A percentile compares a stretch with the other conserved stretches of the same genome.
Conservation (phyloP, 1,140 invertebrate genomes). For the Hydropsyche tenuis region DNA sequence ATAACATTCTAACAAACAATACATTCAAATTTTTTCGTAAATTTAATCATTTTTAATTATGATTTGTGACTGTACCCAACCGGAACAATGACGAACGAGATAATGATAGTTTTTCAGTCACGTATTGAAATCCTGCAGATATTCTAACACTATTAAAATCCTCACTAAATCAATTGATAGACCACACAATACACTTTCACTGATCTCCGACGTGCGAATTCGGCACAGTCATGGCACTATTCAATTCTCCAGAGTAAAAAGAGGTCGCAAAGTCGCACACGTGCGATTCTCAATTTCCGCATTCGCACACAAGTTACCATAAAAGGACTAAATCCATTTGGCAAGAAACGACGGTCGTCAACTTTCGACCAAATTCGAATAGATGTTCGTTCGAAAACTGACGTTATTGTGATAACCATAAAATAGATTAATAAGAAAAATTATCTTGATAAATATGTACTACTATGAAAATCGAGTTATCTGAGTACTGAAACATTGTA, state of each 20-base stretch:
- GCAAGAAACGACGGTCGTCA: not conserved
- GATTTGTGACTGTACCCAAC: no score
- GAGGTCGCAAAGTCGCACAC: not conserved
- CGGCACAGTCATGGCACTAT: not conserved
- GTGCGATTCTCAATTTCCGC: slow-evolving; percentile 37
- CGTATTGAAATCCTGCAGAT: no score
- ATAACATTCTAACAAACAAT: no score
- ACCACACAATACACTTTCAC: slow-evolving; percentile 21
- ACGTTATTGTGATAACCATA: not conserved
- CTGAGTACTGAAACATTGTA: no score
- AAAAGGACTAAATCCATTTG: slow-evolving; percentile 33
- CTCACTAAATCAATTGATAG: no score
- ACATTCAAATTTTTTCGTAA: no score
- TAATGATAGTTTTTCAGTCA: no score
- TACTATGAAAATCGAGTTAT: no score
- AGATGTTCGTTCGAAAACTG: not conserved
- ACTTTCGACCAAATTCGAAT: slow-evolving; percentile 13
- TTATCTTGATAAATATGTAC: not conserved
- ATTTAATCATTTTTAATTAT: no score
- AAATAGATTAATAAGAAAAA: not conserved
- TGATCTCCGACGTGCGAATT: not conserved
- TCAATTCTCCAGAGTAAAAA: not conserved
- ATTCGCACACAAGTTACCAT: slow-evolving; percentile 39
- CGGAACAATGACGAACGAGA: no score
- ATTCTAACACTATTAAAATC: no score